These are phyloP conservation scores for Idaea biselata DNA, from an alignment of 2,888 invertebrate species.

Conservation along the genomic window DNA sequence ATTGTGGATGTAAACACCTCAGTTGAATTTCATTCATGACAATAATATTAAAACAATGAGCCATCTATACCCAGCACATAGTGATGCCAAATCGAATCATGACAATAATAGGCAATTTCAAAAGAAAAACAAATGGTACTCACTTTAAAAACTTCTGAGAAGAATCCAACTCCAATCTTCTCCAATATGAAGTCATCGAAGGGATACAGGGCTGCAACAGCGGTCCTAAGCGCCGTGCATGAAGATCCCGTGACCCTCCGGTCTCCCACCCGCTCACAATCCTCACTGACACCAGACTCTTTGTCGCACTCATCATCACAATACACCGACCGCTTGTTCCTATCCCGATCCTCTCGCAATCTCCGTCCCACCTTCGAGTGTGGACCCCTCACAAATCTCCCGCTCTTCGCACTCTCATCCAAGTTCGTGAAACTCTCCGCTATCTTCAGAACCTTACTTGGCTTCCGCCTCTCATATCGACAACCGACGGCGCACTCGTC, in stretches of 20 bases:
- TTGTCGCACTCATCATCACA: slow-evolving; percentile 75
- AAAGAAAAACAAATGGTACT: slow-evolving; percentile 46
- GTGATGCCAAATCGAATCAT: too few relatives aligned
- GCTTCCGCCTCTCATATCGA: slow-evolving; percentile 73
- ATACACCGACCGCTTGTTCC: slow-evolving; percentile 65
- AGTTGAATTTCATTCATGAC: too few relatives aligned
- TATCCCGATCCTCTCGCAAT: slow-evolving; percentile 57
- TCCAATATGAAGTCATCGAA: slow-evolving; percentile 96
- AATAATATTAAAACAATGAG: not conserved
- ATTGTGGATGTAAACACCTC: too few relatives aligned
- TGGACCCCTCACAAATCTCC: slow-evolving; percentile 70
- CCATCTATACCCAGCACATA: not conserved
- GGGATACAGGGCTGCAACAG: slow-evolving; percentile 94
- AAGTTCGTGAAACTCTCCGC: slow-evolving; percentile 78
- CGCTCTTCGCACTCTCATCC: slow-evolving; percentile 72
- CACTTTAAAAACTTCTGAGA: slow-evolving; percentile 99
- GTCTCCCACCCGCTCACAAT: slow-evolving; percentile 71
- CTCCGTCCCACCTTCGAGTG: slow-evolving; percentile 65
- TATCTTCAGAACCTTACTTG: slow-evolving; percentile 76
- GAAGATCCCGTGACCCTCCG: slow-evolving; percentile 81
- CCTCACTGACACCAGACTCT: slow-evolving; percentile 76
- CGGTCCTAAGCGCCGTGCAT: slow-evolving; percentile 93
- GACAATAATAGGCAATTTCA: too few relatives aligned
- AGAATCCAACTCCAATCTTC: slow-evolving; percentile 97
- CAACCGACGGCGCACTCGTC: slow-evolving; percentile 68